phyloP scores from a whole-genome alignment of 1,140 invertebrate genomes.

The Hylaeus anthracinus region DNA sequence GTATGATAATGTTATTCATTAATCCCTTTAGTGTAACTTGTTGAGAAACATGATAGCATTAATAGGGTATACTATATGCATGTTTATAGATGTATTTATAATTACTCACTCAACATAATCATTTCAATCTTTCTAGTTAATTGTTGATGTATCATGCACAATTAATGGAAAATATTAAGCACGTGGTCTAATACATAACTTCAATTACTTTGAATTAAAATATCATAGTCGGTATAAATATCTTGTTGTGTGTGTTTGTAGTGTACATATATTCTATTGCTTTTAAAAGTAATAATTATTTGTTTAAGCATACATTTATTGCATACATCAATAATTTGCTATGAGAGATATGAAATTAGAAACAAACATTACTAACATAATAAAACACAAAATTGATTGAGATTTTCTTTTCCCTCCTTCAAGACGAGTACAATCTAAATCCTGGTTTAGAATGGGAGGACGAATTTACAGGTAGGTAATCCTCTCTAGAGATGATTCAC shows the following conservation, averaged over 20 bases:
- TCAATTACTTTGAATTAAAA: background rate
- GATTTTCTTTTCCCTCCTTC: conserved; percentile 90
- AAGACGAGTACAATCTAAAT: conserved; percentile 99
- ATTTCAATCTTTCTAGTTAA: conserved; percentile 55
- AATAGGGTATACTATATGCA: conserved; percentile 50
- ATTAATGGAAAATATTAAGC: conserved; percentile 30
- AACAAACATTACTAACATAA: conserved; percentile 68
- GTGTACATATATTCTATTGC: background rate
- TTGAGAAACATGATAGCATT: conserved; percentile 33
- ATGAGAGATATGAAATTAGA: conserved; percentile 60
- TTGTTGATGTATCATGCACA: conserved; percentile 62
- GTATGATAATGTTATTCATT: background rate
- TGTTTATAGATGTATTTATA: conserved; percentile 50
- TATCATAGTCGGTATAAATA: background rate
- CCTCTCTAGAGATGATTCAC: conserved; percentile 74
- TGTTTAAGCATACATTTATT: conserved; percentile 32
- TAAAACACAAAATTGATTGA: conserved; percentile 80
- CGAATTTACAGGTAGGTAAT: conserved; percentile 99
- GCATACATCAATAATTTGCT: conserved; percentile 66
- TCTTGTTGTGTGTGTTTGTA: background rate
- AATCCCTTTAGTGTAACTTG: conserved; percentile 31
- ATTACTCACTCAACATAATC: conserved; percentile 45
- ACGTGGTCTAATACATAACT: background rate
- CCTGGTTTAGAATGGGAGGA: conserved; percentile 99
- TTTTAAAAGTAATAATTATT: conserved; percentile 4